Conservation (phyloP, 2,888 invertebrate genomes). For the Leptinotarsa juncta region DNA sequence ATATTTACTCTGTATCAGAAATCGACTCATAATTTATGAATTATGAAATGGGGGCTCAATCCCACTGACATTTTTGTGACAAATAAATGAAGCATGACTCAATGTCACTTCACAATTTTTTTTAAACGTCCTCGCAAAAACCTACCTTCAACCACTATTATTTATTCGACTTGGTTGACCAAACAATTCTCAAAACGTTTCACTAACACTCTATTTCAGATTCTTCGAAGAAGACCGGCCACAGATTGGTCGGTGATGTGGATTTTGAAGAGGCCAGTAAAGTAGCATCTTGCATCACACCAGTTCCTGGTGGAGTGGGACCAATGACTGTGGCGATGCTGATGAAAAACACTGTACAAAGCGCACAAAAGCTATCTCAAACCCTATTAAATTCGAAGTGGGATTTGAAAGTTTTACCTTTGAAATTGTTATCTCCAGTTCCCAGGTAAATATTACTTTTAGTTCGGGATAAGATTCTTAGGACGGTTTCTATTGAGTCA, state of each 20-base stretch:
- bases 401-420: constrained; percentile 76
- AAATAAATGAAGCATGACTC: background rate
- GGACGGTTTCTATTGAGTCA: too few species aligned
- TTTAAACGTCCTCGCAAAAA: background rate
- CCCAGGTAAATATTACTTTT: constrained; percentile 75
- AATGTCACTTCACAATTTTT: background rate
- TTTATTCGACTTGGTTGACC: background rate
- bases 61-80: background rate
- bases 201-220: constrained; percentile 68
- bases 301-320: constrained; percentile 97
- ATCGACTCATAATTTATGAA: too few species aligned
- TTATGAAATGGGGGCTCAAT: too few species aligned
- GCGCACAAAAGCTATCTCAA: constrained; percentile 76
- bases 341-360: constrained; percentile 92
- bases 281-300: constrained; percentile 91
- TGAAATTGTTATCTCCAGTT: constrained; percentile 77
- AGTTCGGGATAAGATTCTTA: too few species aligned
- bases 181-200: background rate
- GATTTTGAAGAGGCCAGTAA: constrained; percentile 82
- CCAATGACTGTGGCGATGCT: constrained; percentile 99
- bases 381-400: constrained; percentile 74
- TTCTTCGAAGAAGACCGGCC: constrained; percentile 80
- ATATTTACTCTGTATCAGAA: too few species aligned
- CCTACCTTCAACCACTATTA: background rate
- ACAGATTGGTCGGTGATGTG: constrained; percentile 95